A percentile compares a stretch with the other conserved stretches of the same genome.
These are phyloP conservation scores for Clarias macrocephalus DNA, from an alignment of 2,113 vertebrate genomes.

Conservation along the genomic window DNA sequence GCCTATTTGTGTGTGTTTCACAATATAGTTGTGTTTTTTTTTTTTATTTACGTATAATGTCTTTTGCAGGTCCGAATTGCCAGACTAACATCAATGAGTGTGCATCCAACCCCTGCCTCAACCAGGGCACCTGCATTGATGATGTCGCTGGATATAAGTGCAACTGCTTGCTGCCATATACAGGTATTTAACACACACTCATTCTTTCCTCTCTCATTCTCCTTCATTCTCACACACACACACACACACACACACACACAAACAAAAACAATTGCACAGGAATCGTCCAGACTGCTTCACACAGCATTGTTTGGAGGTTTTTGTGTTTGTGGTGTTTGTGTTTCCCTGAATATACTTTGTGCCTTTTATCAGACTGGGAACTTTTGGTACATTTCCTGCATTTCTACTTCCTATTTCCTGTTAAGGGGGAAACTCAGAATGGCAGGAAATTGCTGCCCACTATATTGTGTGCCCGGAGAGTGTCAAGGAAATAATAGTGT, in stretches of 20 bases:
- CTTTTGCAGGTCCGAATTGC: constrained; percentile 85
- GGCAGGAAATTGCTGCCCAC: constrained; percentile 81
- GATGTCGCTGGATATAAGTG: constrained; percentile 94
- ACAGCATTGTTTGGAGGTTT: constrained; percentile 17
- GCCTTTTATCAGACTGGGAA: constrained; percentile 65
- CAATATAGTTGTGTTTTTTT: not conserved
- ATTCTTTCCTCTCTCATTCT: not conserved
- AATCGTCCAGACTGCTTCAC: not conserved
- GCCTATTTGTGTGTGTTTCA: not conserved
- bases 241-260: too few species aligned
- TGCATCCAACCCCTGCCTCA: constrained; percentile 94
- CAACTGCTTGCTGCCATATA: constrained; percentile 92
- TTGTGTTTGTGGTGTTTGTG: not conserved
- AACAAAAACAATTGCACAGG: not conserved
- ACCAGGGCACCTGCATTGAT: constrained; percentile 92
- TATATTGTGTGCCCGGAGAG: constrained; percentile 84
- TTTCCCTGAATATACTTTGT: not conserved
- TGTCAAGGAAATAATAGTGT: constrained; percentile 67
- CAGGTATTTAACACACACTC: constrained; percentile 73
- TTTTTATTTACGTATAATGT: constrained; percentile 4
- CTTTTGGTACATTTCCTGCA: constrained; percentile 81
- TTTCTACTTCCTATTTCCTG: constrained; percentile 78
- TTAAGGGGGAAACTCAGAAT: constrained; percentile 79
- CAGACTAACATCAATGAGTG: constrained; percentile 98
- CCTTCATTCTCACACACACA: not conserved